phyloP scores from a whole-genome alignment of 2,113 vertebrate genomes.

The Labeo rohita region DNA sequence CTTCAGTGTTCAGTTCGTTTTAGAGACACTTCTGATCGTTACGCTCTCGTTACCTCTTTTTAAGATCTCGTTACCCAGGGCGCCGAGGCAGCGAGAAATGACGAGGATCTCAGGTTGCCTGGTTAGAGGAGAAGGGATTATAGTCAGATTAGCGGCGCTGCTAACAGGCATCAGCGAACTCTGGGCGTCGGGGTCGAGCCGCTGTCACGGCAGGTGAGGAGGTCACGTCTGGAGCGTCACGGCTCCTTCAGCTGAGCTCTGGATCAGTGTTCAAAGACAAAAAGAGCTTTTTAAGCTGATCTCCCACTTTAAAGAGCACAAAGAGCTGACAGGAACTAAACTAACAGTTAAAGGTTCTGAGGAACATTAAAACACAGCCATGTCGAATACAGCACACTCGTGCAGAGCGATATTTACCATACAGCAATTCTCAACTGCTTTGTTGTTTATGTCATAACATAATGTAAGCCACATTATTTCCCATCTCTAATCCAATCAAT shows the following conservation, averaged over 20 bases:
- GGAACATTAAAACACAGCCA: not conserved
- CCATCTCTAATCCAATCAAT: not conserved
- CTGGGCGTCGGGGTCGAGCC: not conserved
- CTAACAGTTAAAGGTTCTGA: not conserved
- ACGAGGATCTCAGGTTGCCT: constrained; percentile 11
- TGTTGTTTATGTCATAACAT: not conserved
- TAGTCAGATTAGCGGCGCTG: constrained; percentile 27
- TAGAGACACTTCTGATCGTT: not conserved
- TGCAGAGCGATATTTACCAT: not conserved
- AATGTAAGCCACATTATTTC: not conserved
- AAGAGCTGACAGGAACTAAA: constrained; percentile 1
- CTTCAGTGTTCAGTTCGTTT: not conserved
- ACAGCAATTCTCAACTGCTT: not conserved
- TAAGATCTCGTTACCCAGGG: not conserved
- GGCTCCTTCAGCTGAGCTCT: not conserved
- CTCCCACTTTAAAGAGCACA: constrained; percentile 1
- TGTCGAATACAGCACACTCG: not conserved
- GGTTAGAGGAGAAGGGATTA: constrained; percentile 46
- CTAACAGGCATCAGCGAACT: not conserved
- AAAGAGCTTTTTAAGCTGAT: not conserved
- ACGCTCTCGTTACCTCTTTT: not conserved
- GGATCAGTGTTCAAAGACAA: constrained; percentile 33
- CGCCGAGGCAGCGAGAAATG: not conserved
- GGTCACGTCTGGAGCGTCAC: constrained; percentile 36
- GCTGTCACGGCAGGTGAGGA: constrained; percentile 14